These are phyloP conservation scores for Gymnorhina tibicen DNA, from an alignment of 2,113 vertebrate species.

Conservation along the genomic window DNA sequence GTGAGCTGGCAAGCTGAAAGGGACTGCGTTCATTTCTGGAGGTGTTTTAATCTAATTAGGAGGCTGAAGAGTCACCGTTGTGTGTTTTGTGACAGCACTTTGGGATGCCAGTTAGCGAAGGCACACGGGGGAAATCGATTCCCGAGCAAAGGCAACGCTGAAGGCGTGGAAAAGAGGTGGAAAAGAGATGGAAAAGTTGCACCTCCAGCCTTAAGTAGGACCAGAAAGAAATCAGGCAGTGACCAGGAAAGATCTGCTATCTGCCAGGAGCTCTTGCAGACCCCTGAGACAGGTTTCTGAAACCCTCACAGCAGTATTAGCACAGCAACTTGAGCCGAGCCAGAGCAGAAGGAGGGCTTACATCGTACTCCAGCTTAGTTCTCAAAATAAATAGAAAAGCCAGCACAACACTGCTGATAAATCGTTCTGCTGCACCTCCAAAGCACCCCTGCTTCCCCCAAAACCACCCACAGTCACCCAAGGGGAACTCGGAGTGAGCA, in stretches of 20 bases:
- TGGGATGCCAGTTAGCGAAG: background rate
- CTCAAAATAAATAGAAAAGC: background rate
- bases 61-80: fast-evolving
- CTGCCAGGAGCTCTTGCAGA: background rate
- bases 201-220: background rate
- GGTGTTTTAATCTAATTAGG: background rate
- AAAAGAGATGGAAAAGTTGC: background rate
- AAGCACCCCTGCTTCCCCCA: background rate
- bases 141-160: fast-evolving
- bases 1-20: background rate
- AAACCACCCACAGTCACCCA: background rate
- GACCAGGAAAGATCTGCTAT: background rate
- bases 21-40: background rate
- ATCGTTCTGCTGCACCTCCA: background rate
- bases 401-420: background rate
- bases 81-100: background rate
- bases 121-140: background rate
- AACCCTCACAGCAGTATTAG: background rate
- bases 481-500: background rate
- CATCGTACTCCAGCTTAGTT: fast-evolving
- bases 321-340: background rate
- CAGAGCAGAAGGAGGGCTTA: background rate
- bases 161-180: background rate
- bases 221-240: background rate
- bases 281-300: background rate